A percentile compares a stretch with the other conserved stretches of the same genome.
These are phyloP conservation scores for Muscicapa striata DNA, from an alignment of 2,797 vertebrate species.

Conservation along the genomic window DNA sequence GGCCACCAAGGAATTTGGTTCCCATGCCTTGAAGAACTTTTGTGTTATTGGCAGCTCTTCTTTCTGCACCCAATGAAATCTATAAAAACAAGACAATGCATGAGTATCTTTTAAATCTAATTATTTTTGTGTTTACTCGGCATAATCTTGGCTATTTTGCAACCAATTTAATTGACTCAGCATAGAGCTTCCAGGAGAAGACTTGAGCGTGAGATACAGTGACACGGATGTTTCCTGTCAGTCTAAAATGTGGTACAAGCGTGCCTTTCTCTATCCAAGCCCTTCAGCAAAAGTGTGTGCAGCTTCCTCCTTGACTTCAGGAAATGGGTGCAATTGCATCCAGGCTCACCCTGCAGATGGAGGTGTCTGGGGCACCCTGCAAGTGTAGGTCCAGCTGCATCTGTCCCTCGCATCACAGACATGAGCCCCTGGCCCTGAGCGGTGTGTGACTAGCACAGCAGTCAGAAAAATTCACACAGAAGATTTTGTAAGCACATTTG, in stretches of 20 bases:
- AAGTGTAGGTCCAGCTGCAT: not conserved
- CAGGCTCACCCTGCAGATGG: not conserved
- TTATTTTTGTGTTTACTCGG: conserved; percentile 17
- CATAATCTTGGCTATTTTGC: conserved; percentile 22
- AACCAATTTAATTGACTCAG: not conserved
- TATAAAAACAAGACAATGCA: not conserved
- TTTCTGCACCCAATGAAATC: not conserved
- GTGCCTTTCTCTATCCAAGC: not conserved
- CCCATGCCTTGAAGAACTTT: not conserved
- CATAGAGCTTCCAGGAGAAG: not conserved
- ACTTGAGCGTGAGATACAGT: accelerated
- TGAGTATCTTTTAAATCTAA: conserved; percentile 9
- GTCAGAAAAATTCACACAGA: conserved; percentile 14
- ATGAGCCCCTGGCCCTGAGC: accelerated
- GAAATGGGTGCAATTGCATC: not conserved
- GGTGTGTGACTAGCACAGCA: accelerated
- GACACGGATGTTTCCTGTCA: not conserved
- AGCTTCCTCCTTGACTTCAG: not conserved
- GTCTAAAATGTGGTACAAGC: not conserved
- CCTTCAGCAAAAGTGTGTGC: not conserved
- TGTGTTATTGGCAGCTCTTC: not conserved
- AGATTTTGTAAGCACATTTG: conserved; percentile 14
- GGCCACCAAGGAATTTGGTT: not conserved
- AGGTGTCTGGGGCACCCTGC: not conserved
- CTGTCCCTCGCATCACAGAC: not conserved